Conservation (phyloP, 2,797 vertebrate species). For the Euthynnus affinis region DNA sequence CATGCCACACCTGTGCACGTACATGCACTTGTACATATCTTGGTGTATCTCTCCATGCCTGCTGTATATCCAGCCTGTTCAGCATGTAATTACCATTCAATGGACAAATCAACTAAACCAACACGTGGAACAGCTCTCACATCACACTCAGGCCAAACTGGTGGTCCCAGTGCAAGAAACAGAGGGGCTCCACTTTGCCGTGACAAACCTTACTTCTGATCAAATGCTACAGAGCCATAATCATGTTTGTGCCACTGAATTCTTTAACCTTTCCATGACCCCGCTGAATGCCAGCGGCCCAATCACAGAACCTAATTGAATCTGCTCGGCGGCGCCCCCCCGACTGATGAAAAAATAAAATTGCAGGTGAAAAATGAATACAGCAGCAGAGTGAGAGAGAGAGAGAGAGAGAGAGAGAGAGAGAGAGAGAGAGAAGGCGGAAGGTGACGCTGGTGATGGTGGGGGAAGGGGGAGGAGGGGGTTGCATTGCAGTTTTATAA, state of each 20-base stretch:
- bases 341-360: slow-evolving; percentile 88
- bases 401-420: slow-evolving; percentile 20
- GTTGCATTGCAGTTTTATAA: slow-evolving; percentile 62
- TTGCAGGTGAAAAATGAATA: slow-evolving; percentile 89
- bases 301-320: slow-evolving; percentile 90
- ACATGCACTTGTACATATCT: slow-evolving; percentile 32
- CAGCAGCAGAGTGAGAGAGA: slow-evolving; percentile 56
- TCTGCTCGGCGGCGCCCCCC: slow-evolving; percentile 79
- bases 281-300: slow-evolving; percentile 87
- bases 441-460: slow-evolving; percentile 27
- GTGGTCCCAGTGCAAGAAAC: slow-evolving; percentile 59
- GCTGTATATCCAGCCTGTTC: slow-evolving; percentile 37
- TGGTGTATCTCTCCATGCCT: slow-evolving; percentile 17
- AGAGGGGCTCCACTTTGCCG: slow-evolving; percentile 66
- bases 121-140: slow-evolving; percentile 62
- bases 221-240: slow-evolving; percentile 88
- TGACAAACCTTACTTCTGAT: slow-evolving; percentile 88
- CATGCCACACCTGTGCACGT: slow-evolving; percentile 36
- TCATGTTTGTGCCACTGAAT: slow-evolving; percentile 90
- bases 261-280: slow-evolving; percentile 90
- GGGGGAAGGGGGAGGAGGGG: neutral
- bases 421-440: slow-evolving; percentile 29
- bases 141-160: slow-evolving; percentile 51
- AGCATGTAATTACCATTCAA: slow-evolving; percentile 60
- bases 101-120: slow-evolving; percentile 65